phyloP scores from a whole-genome alignment of 2,797 vertebrate species.

The Sibirionetta formosa region DNA sequence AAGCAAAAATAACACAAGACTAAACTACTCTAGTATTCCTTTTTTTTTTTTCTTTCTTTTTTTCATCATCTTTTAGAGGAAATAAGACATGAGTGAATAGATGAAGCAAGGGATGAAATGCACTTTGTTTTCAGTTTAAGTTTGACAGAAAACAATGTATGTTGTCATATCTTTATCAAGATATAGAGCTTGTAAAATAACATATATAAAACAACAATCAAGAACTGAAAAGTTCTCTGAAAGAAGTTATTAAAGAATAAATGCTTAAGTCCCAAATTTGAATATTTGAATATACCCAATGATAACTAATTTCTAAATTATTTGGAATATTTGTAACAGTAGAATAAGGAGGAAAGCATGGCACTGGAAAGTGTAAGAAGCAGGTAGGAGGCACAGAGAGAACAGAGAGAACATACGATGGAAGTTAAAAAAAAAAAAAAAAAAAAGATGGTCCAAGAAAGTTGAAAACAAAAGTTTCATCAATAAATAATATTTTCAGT shows the following conservation, averaged over 20 bases:
- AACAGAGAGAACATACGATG: background rate
- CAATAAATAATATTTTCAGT: background rate
- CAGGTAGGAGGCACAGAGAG: background rate
- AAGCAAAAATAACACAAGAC: background rate
- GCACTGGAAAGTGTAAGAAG: background rate
- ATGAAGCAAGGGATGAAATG: background rate
- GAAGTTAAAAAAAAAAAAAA: background rate
- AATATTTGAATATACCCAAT: background rate
- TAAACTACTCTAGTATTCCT: background rate
- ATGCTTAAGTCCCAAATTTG: background rate
- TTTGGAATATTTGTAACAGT: background rate
- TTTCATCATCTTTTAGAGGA: background rate
- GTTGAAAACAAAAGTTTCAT: background rate
- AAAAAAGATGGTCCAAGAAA: background rate
- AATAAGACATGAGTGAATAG: background rate
- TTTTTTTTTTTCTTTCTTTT: background rate
- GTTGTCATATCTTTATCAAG: background rate
- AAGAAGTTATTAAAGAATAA: background rate
- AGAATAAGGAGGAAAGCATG: background rate
- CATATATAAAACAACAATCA: background rate
- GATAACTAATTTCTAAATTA: background rate
- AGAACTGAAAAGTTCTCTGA: background rate
- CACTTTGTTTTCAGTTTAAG: fast-evolving
- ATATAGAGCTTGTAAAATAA: background rate
- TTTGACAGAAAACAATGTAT: background rate